phyloP scores from a whole-genome alignment of 2,888 invertebrate genomes.

The Horisme vitalbata region DNA sequence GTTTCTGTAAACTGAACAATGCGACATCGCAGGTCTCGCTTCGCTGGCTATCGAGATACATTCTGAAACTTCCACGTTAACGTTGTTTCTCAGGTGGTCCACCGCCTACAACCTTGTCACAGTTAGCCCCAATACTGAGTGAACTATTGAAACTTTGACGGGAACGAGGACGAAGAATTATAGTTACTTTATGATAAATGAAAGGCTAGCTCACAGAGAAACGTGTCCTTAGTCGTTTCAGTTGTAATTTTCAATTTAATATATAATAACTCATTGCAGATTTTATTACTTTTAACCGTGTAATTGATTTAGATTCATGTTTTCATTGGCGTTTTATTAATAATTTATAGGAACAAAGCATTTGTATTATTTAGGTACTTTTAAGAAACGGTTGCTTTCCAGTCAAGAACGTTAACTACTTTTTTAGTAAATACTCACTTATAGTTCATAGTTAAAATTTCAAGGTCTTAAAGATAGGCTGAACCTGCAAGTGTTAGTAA shows the following conservation, averaged over 20 bases:
- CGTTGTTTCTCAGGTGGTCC: constrained; percentile 70
- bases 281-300: constrained; percentile 10
- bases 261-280: constrained; percentile 6
- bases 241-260: constrained; percentile 12
- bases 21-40: constrained; percentile 41
- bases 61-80: constrained; percentile 64
- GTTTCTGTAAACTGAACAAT: constrained; percentile 42
- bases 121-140: constrained; percentile 64
- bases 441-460: too few relatives aligned
- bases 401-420: too few relatives aligned
- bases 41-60: constrained; percentile 53
- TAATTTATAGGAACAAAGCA: constrained; percentile 1
- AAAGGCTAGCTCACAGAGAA: constrained; percentile 22
- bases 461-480: too few relatives aligned
- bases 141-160: constrained; percentile 66
- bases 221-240: constrained; percentile 13
- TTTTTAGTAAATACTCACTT: too few relatives aligned
- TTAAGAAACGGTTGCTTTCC: too few relatives aligned
- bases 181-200: constrained; percentile 62
- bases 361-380: too few relatives aligned
- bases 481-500: too few relatives aligned
- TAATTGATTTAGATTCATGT: constrained; percentile 21
- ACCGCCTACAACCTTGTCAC: constrained; percentile 73
- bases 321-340: constrained; percentile 15
- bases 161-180: constrained; percentile 63